Evolutionary conservation across 2,888 invertebrate species (phyloP), one percentile per base, ranked within the genome.

Genomic region (Sisyra terminalis): DNA sequence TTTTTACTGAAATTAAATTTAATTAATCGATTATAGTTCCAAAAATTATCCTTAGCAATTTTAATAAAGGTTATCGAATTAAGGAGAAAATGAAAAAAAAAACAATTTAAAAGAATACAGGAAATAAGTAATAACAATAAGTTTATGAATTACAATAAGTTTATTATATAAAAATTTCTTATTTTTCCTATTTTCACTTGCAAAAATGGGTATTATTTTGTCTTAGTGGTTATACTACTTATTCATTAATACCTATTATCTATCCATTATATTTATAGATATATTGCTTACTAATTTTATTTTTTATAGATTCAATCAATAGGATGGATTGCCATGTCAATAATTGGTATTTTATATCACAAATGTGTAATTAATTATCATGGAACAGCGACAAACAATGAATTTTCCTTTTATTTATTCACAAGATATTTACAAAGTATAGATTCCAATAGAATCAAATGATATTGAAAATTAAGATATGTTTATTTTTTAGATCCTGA

Each of bases 301-400:
- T 44, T 41, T 43, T 48, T 50, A 29, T 45, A 65, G 65, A 40
- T 55, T 9, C 63, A 65, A 52, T 55, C 60, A 6, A 38, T 60
- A 32, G 50, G 53, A 44, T 65, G 64, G 64, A 57, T 62, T 3
- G 57, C 54, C 15, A 49, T 64, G 29, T 55, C 61, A 7, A 51
- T 63, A 16, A 52, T 56, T n/a, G 61, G 59, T 2, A 60, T 64
- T 31, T 41, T 63, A 18, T 53, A 62, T 8, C 60, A 60, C 45
- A 56, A 51, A 38, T 60, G 63, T 45, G 46, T 54, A 40, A 18
- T 32, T 30, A 29, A 31, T 4, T n/a, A 14, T 2, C 39, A 24
- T 17, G 44, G 45, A 34, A 45, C 50, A 1, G 49, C 53, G 18
- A 48, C 46, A 41, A 49, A 17, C 47, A 50, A 31, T 49, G 53